Conservation (phyloP, 2,113 vertebrate genomes). For the Syngnathoides biaculeatus region DNA sequence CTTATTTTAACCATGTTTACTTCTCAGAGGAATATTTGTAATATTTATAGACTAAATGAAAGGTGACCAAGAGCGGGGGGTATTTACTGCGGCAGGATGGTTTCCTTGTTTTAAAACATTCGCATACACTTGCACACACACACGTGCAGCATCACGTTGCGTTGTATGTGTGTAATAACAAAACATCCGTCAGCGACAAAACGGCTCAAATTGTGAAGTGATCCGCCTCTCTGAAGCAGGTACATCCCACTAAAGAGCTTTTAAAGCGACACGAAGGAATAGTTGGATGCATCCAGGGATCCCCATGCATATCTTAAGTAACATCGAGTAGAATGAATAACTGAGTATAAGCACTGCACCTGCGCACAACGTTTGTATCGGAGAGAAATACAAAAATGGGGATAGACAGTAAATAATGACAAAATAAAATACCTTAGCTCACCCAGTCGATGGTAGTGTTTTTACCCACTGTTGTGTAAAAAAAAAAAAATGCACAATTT, state of each 20-base stretch:
- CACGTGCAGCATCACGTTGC: not conserved
- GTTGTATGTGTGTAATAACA: slow-evolving; percentile 30
- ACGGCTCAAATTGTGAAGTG: slow-evolving; percentile 48
- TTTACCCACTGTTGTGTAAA: too few species aligned
- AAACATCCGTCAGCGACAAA: slow-evolving; percentile 59
- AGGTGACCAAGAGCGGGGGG: slow-evolving; percentile 28
- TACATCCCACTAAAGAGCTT: slow-evolving; percentile 56
- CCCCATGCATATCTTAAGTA: not conserved
- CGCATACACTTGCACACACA: slow-evolving; percentile 9
- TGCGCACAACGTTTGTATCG: too few species aligned
- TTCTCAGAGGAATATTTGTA: slow-evolving; percentile 61
- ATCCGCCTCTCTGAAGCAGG: slow-evolving; percentile 48
- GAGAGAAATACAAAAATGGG: not conserved
- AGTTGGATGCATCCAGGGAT: not conserved
- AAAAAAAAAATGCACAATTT: too few species aligned
- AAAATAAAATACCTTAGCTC: too few species aligned
- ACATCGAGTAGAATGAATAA: not conserved
- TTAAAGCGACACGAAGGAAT: not conserved
- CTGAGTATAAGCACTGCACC: not conserved
- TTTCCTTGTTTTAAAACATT: slow-evolving; percentile 1
- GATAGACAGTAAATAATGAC: too few species aligned
- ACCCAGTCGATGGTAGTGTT: too few species aligned
- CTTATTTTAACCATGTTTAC: slow-evolving; percentile 76
- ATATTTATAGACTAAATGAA: slow-evolving; percentile 71
- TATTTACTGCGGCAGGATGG: slow-evolving; percentile 51